Evolutionary conservation across 2,797 vertebrate genomes (phyloP).

Genomic region (Vultur gryphus): DNA sequence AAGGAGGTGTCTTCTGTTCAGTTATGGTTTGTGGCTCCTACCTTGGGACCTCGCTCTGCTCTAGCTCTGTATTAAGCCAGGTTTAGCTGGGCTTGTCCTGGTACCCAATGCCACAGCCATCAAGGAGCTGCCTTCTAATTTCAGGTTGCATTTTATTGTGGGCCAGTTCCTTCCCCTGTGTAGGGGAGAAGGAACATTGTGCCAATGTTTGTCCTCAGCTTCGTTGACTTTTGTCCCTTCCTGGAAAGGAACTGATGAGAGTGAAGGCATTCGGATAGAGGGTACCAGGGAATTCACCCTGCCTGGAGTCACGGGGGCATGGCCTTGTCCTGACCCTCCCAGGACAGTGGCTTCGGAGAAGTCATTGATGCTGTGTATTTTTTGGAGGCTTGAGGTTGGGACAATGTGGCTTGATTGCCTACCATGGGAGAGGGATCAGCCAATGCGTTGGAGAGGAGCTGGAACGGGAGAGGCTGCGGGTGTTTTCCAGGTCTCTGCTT

Average conservation of each 20-base stretch:
- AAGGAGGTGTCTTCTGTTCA: not conserved
- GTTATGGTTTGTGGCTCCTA: not conserved
- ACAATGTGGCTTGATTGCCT: not conserved
- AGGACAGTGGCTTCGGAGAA: not conserved
- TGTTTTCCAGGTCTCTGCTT: not conserved
- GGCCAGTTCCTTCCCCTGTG: fast-evolving
- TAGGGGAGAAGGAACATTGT: not conserved
- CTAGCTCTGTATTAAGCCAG: not conserved
- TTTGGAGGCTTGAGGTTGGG: not conserved
- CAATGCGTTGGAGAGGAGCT: not conserved
- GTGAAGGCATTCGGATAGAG: not conserved
- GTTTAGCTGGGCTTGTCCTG: not conserved
- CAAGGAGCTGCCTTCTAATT: not conserved
- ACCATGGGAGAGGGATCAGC: not conserved
- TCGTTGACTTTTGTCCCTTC: not conserved
- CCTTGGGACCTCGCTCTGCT: not conserved
- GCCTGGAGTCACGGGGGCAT: not conserved
- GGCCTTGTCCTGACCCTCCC: not conserved
- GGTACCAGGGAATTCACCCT: not conserved
- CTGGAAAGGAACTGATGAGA: not conserved
- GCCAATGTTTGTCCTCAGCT: not conserved
- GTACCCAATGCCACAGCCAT: no score
- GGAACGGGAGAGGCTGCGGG: not conserved
- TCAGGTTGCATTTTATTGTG: not conserved
- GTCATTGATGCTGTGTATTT: not conserved